phyloP scores from a whole-genome alignment of 92 coral and sea anemone species.

The Nematostella vectensis region DNA sequence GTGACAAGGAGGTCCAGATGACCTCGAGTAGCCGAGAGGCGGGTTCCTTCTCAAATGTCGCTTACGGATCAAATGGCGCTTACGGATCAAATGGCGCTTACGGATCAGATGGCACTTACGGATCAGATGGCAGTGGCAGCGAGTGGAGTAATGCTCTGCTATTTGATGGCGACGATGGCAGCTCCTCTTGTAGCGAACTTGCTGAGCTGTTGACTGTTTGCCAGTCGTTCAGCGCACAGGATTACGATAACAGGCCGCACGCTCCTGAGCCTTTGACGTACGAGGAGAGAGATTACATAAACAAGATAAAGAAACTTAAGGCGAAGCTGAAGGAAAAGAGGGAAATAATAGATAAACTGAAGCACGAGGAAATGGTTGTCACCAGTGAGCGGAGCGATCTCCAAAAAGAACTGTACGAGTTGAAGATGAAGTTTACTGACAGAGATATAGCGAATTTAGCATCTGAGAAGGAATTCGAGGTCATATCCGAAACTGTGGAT shows the following conservation, averaged over 20 bases:
- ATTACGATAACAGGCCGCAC: conserved; percentile 14
- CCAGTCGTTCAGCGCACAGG: conserved; percentile 7
- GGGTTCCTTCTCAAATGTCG: neutral
- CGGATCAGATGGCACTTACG: neutral
- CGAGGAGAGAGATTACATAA: conserved; percentile 14
- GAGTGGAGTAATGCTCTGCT: neutral
- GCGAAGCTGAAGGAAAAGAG: conserved; percentile 9
- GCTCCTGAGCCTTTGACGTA: conserved; percentile 29
- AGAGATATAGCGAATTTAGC: conserved; percentile 7
- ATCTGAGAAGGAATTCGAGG: conserved; percentile 10
- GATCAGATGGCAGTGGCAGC: neutral
- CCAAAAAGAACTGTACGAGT: conserved; percentile 1
- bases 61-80: no score
- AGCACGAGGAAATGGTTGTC: conserved; percentile 2
- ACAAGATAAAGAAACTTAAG: conserved; percentile 7
- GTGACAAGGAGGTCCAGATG: neutral
- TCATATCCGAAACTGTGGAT: conserved; percentile 6
- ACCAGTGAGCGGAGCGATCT: conserved; percentile 8
- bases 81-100: no score
- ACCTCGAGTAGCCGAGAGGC: neutral
- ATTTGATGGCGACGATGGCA: neutral
- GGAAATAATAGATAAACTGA: conserved; percentile 4
- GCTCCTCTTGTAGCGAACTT: conserved; percentile 28
- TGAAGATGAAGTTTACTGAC: neutral
- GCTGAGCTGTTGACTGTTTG: conserved; percentile 22